These are phyloP conservation scores for Thripadectes ignobilis DNA, from an alignment of 2,797 vertebrate genomes.

Conservation along the genomic window DNA sequence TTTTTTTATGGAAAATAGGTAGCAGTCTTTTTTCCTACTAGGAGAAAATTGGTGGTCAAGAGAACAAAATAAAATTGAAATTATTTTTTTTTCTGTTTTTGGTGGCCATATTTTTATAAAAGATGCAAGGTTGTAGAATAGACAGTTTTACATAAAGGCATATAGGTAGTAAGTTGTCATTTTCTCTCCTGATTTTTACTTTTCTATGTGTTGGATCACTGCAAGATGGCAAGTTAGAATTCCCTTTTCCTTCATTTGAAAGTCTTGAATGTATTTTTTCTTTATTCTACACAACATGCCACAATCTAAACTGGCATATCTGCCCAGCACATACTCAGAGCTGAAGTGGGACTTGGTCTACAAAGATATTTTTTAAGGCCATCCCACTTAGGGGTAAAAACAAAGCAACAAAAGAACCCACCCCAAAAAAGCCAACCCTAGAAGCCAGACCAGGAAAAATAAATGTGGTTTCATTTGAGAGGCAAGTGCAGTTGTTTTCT, in stretches of 20 bases:
- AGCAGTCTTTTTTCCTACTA: constrained; percentile 9
- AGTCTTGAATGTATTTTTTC: not conserved
- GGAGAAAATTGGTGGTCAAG: constrained; percentile 45
- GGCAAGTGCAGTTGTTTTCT: not conserved
- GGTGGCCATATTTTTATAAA: not conserved
- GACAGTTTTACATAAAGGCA: not conserved
- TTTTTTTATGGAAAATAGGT: constrained; percentile 69
- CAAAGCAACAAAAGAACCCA: not conserved
- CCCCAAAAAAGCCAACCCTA: not conserved
- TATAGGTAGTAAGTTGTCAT: not conserved
- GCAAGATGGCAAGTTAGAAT: not conserved
- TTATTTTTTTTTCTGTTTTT: not conserved
- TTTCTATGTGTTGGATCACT: not conserved
- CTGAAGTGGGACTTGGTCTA: constrained; percentile 11
- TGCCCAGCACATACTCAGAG: not conserved
- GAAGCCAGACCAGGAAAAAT: not conserved
- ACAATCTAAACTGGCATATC: not conserved
- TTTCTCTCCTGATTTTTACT: not conserved
- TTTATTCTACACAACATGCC: not conserved
- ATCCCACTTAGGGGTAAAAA: not conserved
- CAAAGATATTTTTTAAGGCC: not conserved
- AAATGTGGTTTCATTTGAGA: not conserved
- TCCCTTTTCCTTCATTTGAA: not conserved
- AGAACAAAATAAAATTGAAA: not conserved
- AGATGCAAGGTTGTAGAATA: not conserved